Conservation (phyloP, 2,888 invertebrate genomes). For the Hydriomena furcata region DNA sequence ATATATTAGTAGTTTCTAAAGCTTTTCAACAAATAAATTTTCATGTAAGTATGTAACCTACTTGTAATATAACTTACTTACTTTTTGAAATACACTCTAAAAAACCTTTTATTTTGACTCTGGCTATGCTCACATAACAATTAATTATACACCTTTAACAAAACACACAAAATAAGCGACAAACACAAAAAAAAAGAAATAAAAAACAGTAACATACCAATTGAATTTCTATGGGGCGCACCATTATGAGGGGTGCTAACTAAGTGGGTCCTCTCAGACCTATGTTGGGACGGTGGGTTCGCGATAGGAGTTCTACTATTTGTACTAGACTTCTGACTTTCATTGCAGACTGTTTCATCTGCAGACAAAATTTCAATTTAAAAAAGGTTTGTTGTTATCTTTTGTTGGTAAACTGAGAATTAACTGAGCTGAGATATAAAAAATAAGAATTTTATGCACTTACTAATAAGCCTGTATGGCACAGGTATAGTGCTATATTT, state of each 20-base stretch:
- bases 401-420: constrained; percentile 39
- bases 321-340: constrained; percentile 71
- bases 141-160: background rate
- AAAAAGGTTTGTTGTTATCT: constrained; percentile 31
- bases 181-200: constrained; percentile 15
- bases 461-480: too few species aligned
- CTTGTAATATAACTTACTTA: too few species aligned
- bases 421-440: background rate
- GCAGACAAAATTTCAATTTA: constrained; percentile 63
- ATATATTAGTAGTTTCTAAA: too few species aligned
- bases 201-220: constrained; percentile 64
- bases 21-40: too few species aligned
- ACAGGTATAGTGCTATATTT: too few species aligned
- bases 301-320: constrained; percentile 61
- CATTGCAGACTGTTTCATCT: constrained; percentile 78
- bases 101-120: background rate
- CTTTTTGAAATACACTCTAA: too few species aligned
- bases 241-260: constrained; percentile 61
- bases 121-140: background rate
- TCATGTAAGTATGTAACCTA: too few species aligned
- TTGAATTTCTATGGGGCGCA: constrained; percentile 69
- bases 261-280: constrained; percentile 67
- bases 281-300: constrained; percentile 60
- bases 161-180: constrained; percentile 10
- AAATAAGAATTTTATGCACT: background rate